A percentile compares a stretch with the other conserved stretches of the same genome.
These are phyloP conservation scores for Metopolophium dirhodum DNA, from an alignment of 1,140 invertebrate species.

Conservation along the genomic window DNA sequence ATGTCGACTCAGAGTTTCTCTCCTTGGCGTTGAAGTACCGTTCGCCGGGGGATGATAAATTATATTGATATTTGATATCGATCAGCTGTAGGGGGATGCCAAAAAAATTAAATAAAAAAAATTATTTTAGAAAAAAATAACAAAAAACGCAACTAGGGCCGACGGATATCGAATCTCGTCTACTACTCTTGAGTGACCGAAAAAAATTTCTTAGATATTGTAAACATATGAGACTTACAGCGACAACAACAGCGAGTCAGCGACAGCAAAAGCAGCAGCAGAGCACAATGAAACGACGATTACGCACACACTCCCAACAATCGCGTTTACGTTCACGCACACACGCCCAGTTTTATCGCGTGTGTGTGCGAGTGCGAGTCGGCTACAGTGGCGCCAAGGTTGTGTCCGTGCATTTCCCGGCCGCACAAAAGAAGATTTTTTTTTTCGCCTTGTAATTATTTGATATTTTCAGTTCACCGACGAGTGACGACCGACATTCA, in stretches of 20 bases:
- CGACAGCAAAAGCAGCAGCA: neutral
- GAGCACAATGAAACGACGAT: constrained; percentile 50
- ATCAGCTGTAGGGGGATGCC: neutral
- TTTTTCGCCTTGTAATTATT: constrained; percentile 1
- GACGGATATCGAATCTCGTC: neutral
- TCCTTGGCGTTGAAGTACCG: neutral
- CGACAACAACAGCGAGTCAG: neutral
- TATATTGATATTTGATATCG: neutral
- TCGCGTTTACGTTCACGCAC: constrained; percentile 45
- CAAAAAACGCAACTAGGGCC: neutral
- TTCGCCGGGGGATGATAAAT: neutral
- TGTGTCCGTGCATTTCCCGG: constrained; percentile 14
- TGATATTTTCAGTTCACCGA: neutral
- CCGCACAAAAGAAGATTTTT: constrained; percentile 22
- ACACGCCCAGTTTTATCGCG: constrained; percentile 53
- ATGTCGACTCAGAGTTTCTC: neutral
- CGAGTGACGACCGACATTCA: neutral
- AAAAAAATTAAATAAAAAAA: constrained; percentile 1
- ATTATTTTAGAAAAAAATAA: constrained; percentile 1
- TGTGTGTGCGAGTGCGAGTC: constrained; percentile 26
- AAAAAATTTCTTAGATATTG: neutral
- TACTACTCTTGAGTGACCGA: neutral
- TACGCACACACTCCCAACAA: constrained; percentile 52
- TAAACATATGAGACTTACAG: constrained; percentile 7
- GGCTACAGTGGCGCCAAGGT: constrained; percentile 48